Base-by-base conservation (phyloP, 2,797 vertebrate species). In the Anabas testudineus region DNA sequence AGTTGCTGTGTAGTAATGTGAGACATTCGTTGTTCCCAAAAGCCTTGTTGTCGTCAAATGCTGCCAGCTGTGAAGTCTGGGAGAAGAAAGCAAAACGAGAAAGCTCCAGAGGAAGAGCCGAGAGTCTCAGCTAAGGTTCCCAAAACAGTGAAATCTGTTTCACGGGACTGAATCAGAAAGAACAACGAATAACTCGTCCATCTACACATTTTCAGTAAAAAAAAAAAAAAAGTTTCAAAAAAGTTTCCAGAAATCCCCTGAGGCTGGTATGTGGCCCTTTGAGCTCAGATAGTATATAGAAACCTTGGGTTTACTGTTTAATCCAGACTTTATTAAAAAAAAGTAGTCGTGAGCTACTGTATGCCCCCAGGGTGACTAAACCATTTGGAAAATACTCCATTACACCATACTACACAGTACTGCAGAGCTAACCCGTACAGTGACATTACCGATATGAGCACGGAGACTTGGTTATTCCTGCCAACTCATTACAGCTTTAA, bases 21-120 rank as follows among this genome's bases (percentile, higher is more conserved):
- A 85, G 84, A 87, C 86, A 80, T 81, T 79, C 66, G 59, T 18
- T 32, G 36, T 82, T 88, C 90, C 86, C 81, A 66, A 56, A 88
- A 87, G 80, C 73, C 61, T 86, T 4, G 22, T 79, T 74, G 81
- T 57, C 75, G 56, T 76, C 73, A 60, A 61, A 65, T 47, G 55
- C 75, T 72, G 46, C 72, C 85, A 82, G 83, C 78, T 80, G 84
- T 80, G 80, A 67, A 61, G 56, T 57, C 55, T 49, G 54, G 51
- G 42, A 76, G 41, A 9, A 2, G 26, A 14, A 6, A 63, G 54
- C 64, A 32, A 39, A 49, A 4, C 0, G 19, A 72, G 46, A 67
- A 80, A 24, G 64, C 84, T 81, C 78, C 54, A 61, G 76, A 81
- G 79, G 43, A 62, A 55, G 41, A 72, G 42, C 52, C 10, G 34